A percentile compares a stretch with the other conserved stretches of the same genome.
Conservation (phyloP, 2,113 vertebrate genomes). For the Lepus americanus region DNA sequence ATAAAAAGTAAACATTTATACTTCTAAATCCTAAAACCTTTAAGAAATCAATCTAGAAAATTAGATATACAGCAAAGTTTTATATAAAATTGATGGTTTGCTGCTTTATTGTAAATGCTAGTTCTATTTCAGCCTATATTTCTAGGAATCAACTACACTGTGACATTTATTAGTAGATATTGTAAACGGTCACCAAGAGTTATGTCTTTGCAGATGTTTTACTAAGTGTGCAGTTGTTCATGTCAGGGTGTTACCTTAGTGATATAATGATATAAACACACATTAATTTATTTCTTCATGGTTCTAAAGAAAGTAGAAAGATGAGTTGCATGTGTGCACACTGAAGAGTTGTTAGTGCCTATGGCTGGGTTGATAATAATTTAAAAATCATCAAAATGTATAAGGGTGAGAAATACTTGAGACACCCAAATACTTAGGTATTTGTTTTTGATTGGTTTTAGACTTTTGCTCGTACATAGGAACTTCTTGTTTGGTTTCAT, state of each 20-base stretch:
- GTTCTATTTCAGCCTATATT: neutral
- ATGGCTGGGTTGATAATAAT: neutral
- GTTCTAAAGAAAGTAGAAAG: neutral
- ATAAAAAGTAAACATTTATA: neutral
- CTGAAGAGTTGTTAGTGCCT: neutral
- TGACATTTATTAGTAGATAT: neutral
- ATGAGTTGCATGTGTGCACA: neutral
- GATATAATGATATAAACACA: neutral
- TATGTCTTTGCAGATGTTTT: neutral
- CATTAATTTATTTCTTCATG: neutral
- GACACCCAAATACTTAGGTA: neutral
- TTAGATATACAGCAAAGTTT: neutral
- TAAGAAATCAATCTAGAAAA: neutral
- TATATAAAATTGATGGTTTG: neutral
- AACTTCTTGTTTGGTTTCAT: neutral
- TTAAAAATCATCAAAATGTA: neutral
- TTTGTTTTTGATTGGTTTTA: neutral
- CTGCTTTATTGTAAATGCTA: neutral
- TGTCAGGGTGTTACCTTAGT: neutral
- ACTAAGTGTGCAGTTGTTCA: neutral
- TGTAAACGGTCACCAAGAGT: neutral
- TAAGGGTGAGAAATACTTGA: neutral
- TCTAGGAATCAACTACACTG: neutral
- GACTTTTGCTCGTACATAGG: neutral
- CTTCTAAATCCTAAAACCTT: neutral